Conservation (phyloP, 2,113 vertebrate genomes). For the Atlantisia rogersi region DNA sequence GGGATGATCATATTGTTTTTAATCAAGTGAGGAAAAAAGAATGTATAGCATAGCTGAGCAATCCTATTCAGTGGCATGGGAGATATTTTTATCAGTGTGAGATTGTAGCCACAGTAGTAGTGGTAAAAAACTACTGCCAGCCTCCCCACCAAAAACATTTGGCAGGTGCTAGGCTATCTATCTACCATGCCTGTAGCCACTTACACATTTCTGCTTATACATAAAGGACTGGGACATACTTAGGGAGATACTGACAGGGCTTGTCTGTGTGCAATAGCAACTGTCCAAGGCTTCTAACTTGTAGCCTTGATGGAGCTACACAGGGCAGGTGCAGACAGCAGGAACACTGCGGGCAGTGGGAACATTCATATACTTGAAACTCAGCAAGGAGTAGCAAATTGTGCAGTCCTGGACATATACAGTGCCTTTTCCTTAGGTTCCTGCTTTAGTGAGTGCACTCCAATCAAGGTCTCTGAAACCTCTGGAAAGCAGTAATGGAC, state of each 20-base stretch:
- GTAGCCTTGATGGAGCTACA: background rate
- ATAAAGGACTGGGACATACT: background rate
- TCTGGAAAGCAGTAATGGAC: background rate
- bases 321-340: background rate
- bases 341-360: too few relatives aligned
- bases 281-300: background rate
- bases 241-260: background rate
- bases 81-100: background rate
- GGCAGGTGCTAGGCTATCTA: background rate
- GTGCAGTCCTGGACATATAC: background rate
- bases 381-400: background rate
- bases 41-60: background rate
- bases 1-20: background rate
- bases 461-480: background rate
- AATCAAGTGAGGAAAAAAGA: background rate
- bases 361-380: background rate
- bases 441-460: background rate
- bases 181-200: background rate
- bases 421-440: background rate
- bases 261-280: background rate
- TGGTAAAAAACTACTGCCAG: background rate
- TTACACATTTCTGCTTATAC: background rate
- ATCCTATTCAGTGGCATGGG: background rate
- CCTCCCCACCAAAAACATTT: background rate
- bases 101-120: background rate